Conservation (phyloP, 2,113 vertebrate genomes). For the Tylochromis polylepis region DNA sequence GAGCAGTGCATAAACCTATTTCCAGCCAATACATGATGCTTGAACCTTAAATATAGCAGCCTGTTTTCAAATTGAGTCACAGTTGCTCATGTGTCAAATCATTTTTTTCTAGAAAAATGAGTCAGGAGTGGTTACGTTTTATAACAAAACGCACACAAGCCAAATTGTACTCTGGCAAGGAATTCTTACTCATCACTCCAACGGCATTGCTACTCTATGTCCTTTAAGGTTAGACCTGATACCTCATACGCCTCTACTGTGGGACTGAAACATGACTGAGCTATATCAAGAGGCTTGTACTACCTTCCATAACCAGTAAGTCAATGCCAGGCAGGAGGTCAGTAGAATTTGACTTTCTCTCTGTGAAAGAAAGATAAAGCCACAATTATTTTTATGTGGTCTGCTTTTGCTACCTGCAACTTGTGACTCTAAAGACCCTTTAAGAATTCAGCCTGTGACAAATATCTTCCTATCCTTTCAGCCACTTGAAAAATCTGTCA, state of each 20-base stretch:
- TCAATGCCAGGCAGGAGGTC: conserved; percentile 94
- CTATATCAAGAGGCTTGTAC: conserved; percentile 63
- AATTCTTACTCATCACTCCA: neutral
- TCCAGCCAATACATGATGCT: neutral
- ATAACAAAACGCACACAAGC: neutral
- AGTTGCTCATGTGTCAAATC: neutral
- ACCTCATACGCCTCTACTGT: neutral
- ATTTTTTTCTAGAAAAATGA: neutral
- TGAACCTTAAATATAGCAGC: neutral
- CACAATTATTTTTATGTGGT: conserved; percentile 68
- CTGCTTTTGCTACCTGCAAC: neutral
- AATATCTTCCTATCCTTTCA: neutral
- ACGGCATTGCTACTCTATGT: neutral
- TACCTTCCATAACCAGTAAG: conserved; percentile 93
- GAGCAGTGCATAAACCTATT: neutral
- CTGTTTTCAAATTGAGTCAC: neutral
- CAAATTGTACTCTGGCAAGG: neutral
- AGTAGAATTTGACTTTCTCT: conserved; percentile 85
- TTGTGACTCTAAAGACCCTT: neutral
- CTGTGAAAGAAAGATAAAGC: conserved; percentile 84
- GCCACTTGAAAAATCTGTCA: neutral
- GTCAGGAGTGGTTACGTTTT: neutral
- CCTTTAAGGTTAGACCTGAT: neutral
- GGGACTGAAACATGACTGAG: neutral
- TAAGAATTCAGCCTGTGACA: neutral